These are phyloP conservation scores for Cosmia trapezina DNA, from an alignment of 2,888 invertebrate genomes.

Conservation along the genomic window DNA sequence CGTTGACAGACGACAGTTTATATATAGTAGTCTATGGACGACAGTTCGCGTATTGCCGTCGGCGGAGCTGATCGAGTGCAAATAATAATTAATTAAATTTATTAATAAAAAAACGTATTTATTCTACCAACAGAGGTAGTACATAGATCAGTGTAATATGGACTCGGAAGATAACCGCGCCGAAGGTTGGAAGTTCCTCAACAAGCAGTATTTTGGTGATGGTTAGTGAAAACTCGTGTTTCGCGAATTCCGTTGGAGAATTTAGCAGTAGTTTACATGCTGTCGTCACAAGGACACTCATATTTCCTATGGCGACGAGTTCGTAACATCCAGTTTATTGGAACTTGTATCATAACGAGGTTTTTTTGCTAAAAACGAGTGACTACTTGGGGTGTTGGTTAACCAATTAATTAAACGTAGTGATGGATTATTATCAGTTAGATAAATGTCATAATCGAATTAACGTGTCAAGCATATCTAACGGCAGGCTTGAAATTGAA, in stretches of 20 bases:
- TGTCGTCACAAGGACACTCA: conserved; percentile 72
- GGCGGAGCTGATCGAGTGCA: conserved; percentile 55
- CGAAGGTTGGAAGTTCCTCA: conserved; percentile 88
- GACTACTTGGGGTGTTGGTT: conserved; percentile 2
- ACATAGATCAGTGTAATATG: conserved; percentile 69
- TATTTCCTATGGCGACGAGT: conserved; percentile 49
- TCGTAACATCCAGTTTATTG: conserved; percentile 31
- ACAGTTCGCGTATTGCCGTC: conserved; percentile 69
- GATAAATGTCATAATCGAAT: conserved; percentile 48
- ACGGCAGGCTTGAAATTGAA: conserved; percentile 17
- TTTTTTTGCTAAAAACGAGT: conserved; percentile 9
- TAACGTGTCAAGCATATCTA: conserved; percentile 30
- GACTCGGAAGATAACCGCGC: conserved; percentile 84
- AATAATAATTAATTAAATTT: conserved; percentile 61
- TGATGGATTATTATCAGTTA: conserved; percentile 46
- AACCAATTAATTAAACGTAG: conserved; percentile 19
- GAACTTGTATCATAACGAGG: conserved; percentile 19
- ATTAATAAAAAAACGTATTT: conserved; percentile 55
- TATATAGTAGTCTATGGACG: no score
- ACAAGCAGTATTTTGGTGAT: conserved; percentile 88
- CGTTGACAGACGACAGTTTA: conserved; percentile 60
- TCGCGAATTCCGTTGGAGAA: conserved; percentile 64
- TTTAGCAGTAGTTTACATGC: conserved; percentile 66
- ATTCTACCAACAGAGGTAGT: conserved; percentile 44
- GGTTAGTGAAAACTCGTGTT: conserved; percentile 78